Conservation (phyloP, 35 echinoderm and acorn worm species). For the Hemicentrotus pulcherrimus region DNA sequence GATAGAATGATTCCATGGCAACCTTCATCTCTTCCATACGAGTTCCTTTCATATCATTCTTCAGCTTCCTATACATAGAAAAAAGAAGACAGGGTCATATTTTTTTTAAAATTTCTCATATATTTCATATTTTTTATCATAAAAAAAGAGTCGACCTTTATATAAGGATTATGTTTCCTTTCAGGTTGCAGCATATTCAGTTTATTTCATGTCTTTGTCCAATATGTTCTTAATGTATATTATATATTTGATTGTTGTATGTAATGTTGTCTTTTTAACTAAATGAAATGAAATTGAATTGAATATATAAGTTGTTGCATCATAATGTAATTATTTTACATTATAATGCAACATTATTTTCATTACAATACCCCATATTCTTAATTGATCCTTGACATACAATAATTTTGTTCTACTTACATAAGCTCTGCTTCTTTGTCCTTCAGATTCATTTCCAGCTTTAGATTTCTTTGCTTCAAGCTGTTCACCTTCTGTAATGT, state of each 20-base stretch:
- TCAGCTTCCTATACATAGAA: slow-evolving; percentile 71
- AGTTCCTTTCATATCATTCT: slow-evolving; percentile 86
- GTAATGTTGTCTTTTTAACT: too few species aligned
- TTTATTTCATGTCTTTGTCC: too few species aligned
- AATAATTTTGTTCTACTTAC: slow-evolving; percentile 59
- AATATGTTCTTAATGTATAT: too few species aligned
- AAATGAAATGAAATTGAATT: too few species aligned
- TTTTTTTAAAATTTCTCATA: too few species aligned
- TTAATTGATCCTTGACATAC: background rate
- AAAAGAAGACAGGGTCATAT: too few species aligned
- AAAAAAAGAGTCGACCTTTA: too few species aligned
- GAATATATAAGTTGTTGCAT: too few species aligned
- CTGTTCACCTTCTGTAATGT: slow-evolving; percentile 81
- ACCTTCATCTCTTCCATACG: slow-evolving; percentile 95
- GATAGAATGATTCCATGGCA: slow-evolving; percentile 95
- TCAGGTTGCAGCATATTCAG: too few species aligned
- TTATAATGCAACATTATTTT: background rate
- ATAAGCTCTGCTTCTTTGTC: slow-evolving; percentile 86
- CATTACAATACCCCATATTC: background rate
- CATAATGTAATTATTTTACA: background rate
- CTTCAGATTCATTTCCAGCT: slow-evolving; percentile 84
- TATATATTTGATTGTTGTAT: too few species aligned
- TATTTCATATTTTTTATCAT: too few species aligned
- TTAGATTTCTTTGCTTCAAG: slow-evolving; percentile 92
- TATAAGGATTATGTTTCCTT: too few species aligned